Evolutionary conservation across 2,797 vertebrate species (phyloP).

Genomic region (Aldrovandia affinis): DNA sequence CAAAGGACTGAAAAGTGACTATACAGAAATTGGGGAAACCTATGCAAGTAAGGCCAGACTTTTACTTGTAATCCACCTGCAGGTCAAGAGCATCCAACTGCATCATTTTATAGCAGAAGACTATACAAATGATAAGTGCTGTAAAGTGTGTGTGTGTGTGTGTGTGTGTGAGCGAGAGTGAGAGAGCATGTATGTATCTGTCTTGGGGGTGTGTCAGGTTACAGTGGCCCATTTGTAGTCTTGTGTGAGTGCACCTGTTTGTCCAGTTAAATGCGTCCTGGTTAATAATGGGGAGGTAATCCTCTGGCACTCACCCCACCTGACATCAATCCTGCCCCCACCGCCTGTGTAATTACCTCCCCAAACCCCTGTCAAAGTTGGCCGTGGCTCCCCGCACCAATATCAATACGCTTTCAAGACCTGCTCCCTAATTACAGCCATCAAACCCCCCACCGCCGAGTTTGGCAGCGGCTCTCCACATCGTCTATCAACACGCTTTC

Average conservation of each 20-base stretch:
- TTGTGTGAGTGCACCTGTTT: slow-evolving; percentile 95
- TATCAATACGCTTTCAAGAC: slow-evolving; percentile 65
- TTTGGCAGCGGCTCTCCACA: slow-evolving; percentile 68
- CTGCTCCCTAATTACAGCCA: slow-evolving; percentile 22
- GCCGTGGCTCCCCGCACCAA: slow-evolving; percentile 66
- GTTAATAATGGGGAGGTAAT: slow-evolving; percentile 87
- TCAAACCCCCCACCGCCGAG: slow-evolving; percentile 63
- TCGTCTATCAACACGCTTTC: slow-evolving; percentile 63
- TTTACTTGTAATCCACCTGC: slow-evolving; percentile 76
- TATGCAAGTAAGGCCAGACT: slow-evolving; percentile 69
- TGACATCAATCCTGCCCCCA: slow-evolving; percentile 94
- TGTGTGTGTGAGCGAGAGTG: slow-evolving; percentile 29
- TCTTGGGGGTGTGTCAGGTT: slow-evolving; percentile 73
- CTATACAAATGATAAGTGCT: slow-evolving; percentile 78
- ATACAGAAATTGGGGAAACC: slow-evolving; percentile 51
- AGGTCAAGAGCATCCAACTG: slow-evolving; percentile 78
- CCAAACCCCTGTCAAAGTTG: slow-evolving; percentile 65
- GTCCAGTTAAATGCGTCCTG: slow-evolving; percentile 89
- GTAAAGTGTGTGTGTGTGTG: slow-evolving; percentile 53
- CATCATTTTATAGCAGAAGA: slow-evolving; percentile 74
- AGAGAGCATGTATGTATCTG: slow-evolving; percentile 2
- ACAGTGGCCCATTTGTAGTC: slow-evolving; percentile 80
- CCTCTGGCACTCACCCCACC: slow-evolving; percentile 90
- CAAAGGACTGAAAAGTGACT: no score
- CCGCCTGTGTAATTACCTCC: slow-evolving; percentile 89